Evolutionary conservation across 23 tunicate genomes (phyloP).

Genomic region (Ascidia mentula): DNA sequence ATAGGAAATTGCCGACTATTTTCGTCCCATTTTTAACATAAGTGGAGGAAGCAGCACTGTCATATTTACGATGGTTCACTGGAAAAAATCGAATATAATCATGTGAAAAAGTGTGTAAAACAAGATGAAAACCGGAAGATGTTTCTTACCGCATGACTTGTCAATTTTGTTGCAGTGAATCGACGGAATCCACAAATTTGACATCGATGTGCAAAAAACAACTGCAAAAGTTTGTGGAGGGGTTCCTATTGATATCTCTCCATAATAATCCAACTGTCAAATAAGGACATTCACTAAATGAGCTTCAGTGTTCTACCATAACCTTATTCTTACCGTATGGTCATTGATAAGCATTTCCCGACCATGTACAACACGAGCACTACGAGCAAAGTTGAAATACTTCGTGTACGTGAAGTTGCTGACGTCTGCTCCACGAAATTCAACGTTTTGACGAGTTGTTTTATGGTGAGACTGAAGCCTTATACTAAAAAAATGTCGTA

Average conservation of each 20-base stretch:
- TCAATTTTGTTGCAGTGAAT: constrained; percentile 58
- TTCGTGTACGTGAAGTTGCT: background rate
- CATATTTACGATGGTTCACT: constrained; percentile 53
- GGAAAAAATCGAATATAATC: background rate
- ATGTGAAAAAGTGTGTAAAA: background rate
- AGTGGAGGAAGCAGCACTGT: constrained; percentile 22
- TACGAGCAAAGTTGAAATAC: background rate
- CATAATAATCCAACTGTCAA: constrained; percentile 95
- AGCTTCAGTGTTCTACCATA: no score
- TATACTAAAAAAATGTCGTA: no score
- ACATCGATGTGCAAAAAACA: constrained; percentile 94
- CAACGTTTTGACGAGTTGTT: no score
- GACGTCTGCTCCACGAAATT: no score
- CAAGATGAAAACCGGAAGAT: no score
- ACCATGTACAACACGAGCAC: constrained; percentile 18
- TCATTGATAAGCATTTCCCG: constrained; percentile 78
- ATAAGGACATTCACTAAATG: no score
- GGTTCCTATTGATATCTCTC: constrained; percentile 85
- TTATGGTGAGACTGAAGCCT: no score
- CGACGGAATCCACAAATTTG: constrained; percentile 93
- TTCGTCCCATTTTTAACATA: constrained; percentile 46
- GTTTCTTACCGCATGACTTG: constrained; percentile 80
- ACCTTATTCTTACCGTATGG: constrained; percentile 76
- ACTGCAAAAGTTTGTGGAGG: constrained; percentile 84
- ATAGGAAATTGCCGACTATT: constrained; percentile 51